phyloP scores from a whole-genome alignment of 2,113 vertebrate species.

The Lasiurus cinereus region DNA sequence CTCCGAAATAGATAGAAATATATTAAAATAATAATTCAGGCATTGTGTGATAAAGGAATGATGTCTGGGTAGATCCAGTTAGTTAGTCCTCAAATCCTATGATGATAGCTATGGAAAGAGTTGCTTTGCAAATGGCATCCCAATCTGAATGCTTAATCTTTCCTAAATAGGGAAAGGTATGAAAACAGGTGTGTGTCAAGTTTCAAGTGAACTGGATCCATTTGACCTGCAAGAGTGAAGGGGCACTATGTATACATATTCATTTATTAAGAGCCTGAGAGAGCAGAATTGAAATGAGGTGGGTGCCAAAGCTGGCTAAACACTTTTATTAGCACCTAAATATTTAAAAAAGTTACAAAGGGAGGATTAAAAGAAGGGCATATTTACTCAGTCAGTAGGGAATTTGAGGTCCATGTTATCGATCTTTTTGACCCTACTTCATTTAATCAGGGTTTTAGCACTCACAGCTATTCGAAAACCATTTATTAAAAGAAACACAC shows the following conservation, averaged over 20 bases:
- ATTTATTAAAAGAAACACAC: neutral
- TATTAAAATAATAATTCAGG: neutral
- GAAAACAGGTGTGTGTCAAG: neutral
- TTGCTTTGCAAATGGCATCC: neutral
- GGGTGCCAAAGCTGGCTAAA: neutral
- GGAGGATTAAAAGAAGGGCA: neutral
- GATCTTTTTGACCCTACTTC: conserved; percentile 25
- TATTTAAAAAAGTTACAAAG: neutral
- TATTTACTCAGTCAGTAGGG: neutral
- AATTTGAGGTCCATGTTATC: neutral
- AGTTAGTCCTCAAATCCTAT: neutral
- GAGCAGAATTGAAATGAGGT: neutral
- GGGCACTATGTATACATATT: neutral
- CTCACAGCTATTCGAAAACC: conserved; percentile 45
- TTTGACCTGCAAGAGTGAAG: neutral
- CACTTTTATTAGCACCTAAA: neutral
- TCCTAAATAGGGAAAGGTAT: neutral
- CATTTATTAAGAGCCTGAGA: neutral
- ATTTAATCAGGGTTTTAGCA: conserved; percentile 62
- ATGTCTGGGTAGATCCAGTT: too few relatives aligned
- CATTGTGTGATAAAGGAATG: conserved; percentile 34
- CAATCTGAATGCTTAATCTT: neutral
- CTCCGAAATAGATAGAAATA: too few relatives aligned
- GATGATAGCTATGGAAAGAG: neutral
- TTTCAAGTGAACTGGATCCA: neutral